Conservation (phyloP, 1,140 invertebrate species). For the Aphelenchoides besseyi region DNA sequence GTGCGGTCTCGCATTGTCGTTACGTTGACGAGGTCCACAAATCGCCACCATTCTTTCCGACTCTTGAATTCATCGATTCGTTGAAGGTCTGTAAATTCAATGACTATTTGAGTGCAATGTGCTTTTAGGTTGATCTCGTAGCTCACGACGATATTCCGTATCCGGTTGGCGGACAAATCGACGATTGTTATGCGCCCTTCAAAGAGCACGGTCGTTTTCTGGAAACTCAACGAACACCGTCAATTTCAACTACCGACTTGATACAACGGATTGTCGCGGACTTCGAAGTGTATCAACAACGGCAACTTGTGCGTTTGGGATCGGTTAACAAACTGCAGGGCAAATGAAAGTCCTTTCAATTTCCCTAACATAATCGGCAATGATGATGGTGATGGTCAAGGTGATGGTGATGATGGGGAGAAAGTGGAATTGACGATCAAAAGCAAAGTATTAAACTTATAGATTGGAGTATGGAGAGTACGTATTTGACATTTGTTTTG, state of each 20-base stretch:
- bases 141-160: slow-evolving; percentile 37
- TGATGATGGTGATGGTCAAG: too few species aligned
- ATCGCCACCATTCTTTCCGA: slow-evolving; percentile 19
- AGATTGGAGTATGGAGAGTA: too few species aligned
- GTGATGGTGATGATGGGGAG: too few species aligned
- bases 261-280: slow-evolving; percentile 27
- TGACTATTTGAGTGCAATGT: not conserved
- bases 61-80: slow-evolving; percentile 28
- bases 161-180: not conserved
- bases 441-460: too few species aligned
- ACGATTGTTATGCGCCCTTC: slow-evolving; percentile 35
- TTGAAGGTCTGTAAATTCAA: slow-evolving; percentile 27
- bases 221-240: slow-evolving; percentile 29
- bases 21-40: slow-evolving; percentile 34
- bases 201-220: slow-evolving; percentile 30
- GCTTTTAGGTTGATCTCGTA: slow-evolving; percentile 34
- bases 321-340: not conserved
- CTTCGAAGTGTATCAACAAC: slow-evolving; percentile 17
- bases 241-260: slow-evolving; percentile 32
- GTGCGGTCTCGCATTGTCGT: slow-evolving; percentile 27
- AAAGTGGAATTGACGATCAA: too few species aligned
- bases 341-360: too few species aligned
- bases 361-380: too few species aligned
- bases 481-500: too few species aligned
- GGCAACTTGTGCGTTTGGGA: slow-evolving; percentile 17